phyloP scores from a whole-genome alignment of 1,140 invertebrate genomes.

The Habropoda laboriosa region DNA sequence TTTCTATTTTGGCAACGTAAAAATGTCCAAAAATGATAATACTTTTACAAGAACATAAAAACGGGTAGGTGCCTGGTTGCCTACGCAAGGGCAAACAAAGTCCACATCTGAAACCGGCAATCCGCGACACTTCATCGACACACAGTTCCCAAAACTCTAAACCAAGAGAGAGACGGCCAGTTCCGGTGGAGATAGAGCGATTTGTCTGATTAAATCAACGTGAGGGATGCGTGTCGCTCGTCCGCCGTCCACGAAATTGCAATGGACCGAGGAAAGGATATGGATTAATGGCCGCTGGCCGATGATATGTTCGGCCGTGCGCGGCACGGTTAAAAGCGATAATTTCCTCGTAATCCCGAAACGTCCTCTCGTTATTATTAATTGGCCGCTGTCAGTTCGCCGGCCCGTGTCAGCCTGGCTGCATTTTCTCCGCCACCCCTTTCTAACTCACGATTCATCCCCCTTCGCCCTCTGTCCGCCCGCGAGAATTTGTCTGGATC shows the following conservation, averaged over 20 bases:
- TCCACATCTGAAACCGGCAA: too few species aligned
- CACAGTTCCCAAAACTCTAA: background rate
- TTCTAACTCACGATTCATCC: background rate
- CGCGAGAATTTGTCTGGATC: conserved; percentile 48
- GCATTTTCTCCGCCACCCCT: conserved; percentile 19
- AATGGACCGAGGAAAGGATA: conserved; percentile 56
- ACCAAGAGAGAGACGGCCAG: conserved; percentile 13
- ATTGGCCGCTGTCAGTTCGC: conserved; percentile 66
- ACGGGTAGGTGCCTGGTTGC: too few species aligned
- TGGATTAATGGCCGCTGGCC: conserved; percentile 58
- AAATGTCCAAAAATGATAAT: too few species aligned
- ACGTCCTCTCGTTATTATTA: conserved; percentile 74
- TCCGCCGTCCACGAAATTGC: conserved; percentile 60
- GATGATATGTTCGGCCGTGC: conserved; percentile 57
- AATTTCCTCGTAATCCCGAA: conserved; percentile 73
- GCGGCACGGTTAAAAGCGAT: conserved; percentile 69
- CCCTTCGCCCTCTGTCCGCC: too few species aligned
- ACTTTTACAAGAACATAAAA: too few species aligned
- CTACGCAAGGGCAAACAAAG: too few species aligned
- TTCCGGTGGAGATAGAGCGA: conserved; percentile 50
- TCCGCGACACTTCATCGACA: conserved; percentile 1
- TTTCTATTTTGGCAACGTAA: too few species aligned
- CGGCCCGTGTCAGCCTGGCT: conserved; percentile 41
- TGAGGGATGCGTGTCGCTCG: conserved; percentile 16
- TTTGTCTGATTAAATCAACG: conserved; percentile 64